Evolutionary conservation across 2,113 vertebrate genomes (phyloP).

Genomic region (Marmota monax): DNA sequence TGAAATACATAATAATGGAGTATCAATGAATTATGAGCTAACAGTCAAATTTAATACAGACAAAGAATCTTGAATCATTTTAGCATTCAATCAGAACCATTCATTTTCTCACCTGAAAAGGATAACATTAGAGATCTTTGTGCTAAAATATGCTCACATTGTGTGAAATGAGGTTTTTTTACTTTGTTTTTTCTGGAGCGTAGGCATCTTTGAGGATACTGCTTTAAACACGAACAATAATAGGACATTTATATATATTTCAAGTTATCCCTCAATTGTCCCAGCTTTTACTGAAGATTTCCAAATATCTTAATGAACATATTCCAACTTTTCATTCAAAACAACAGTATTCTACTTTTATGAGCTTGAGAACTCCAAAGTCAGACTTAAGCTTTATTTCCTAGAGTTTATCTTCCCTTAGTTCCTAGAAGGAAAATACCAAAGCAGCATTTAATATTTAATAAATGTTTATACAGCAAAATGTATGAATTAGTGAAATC

Average conservation of each 20-base stretch:
- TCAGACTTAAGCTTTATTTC: slow-evolving; percentile 29
- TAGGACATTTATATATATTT: not conserved
- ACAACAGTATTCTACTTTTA: slow-evolving; percentile 24
- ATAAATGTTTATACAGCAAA: slow-evolving; percentile 15
- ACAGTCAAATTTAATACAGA: not conserved
- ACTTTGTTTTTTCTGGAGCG: not conserved
- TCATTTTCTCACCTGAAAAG: not conserved
- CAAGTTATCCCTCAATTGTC: not conserved
- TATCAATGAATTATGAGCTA: slow-evolving; percentile 46
- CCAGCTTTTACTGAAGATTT: not conserved
- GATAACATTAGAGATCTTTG: not conserved
- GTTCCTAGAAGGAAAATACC: slow-evolving; percentile 32
- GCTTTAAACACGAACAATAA: not conserved
- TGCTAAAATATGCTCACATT: not conserved
- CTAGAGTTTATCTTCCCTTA: slow-evolving; percentile 46
- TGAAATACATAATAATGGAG: not conserved
- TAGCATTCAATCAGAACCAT: not conserved
- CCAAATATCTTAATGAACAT: not conserved
- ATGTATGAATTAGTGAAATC: not conserved
- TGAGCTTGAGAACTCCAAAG: not conserved
- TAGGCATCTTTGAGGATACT: not conserved
- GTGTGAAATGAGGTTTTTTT: not conserved
- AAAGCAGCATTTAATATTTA: slow-evolving; percentile 55
- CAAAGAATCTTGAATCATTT: not conserved
- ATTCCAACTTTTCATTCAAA: not conserved